Base-by-base conservation (phyloP, 2,797 vertebrate species). In the Spinus olivaceus region DNA sequence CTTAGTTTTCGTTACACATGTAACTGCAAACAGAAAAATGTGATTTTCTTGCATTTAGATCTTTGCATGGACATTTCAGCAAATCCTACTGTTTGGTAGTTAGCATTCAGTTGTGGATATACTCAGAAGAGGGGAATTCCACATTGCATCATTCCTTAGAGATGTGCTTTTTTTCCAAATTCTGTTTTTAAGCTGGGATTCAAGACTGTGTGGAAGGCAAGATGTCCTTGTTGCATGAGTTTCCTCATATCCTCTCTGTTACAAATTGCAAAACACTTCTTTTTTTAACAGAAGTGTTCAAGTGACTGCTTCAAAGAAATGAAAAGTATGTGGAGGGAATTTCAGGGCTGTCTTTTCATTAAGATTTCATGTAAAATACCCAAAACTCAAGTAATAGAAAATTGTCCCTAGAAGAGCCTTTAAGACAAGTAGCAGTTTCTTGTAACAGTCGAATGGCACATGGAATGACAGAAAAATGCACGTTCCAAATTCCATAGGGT, bases 61-160 rank as follows among this genome's bases (percentile, higher is more conserved):
- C 12, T 76, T 61, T 81, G 23, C 22, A 27, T 61, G 54, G 76
- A n/a, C 27, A 21, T 70, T 41, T 56, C 69, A 56, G 54, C 35
- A 92, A 56, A 50, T 92, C 24, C 5, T 63, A 0, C 35, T 46
- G 20, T 64, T 85, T 44, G 33, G 54, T 76, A 37, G 77, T 79
- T 86, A 73, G 22, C 8, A 8, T 86, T 92, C 81, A 84, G 80
- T 66, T 54, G 60, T 46, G 51, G 85, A 54, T 84, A 83, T 42
- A 24, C 41, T 92, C 81, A 51, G 41, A 59, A 53, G 35, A 92
- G 83, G 93, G 92, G 94, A 96, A 95, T 92, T 94, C 90, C 86
- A 86, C 54, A 57, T 93, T 95, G 78, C 90, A 50, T 94, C 83
- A 88, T 86, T 90, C 35, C 37, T 88, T 63, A 93, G 81, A 76